Base-by-base conservation (phyloP, 2,113 vertebrate genomes). In the Cacatua alba region DNA sequence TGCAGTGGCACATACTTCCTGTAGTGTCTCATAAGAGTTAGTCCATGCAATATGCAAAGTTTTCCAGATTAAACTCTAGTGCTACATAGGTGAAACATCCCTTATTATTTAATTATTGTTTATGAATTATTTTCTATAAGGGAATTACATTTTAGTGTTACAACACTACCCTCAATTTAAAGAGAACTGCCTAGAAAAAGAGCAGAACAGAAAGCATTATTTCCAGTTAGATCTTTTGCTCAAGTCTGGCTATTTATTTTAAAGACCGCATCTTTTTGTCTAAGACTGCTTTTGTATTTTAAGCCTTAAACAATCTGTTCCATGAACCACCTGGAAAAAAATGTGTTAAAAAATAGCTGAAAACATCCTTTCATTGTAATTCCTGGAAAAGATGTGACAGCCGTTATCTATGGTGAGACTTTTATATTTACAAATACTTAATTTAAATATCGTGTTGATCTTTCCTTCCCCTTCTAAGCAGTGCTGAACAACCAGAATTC, bases 311-410 rank as follows among this genome's bases (percentile, higher is more conserved):
- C 46, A 91, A 92, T 60, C 70, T 78, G 48, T 92, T 88, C 46
- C 48, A 48, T 75, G 31, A 83, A 78, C 55, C 28, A 79, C 62
- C 89, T 91, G 53, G 43, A 88, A 92, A 86, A 86, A 85, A 77
- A 59, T 1, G 9, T 11, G 33, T 48, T 71, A 53, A 92, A 77
- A 88, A 85, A 74, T 6, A 79, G 57, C 1, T 76, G 43, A 90
- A 95, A 96, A 69, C 35, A 77, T 96, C 53, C 33, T 86, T 94
- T 86, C 55, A 85, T 82, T 81, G 39, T 63, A 74, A 91, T 91
- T 93, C 53, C 70, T 92, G 63, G 88, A 82, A 94, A 86, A 96
- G 95, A 85, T 55, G 19, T 69, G 78, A 84, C 35, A 80, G 55
- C 48, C 57, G 74, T 82, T 86, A 90, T 31, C 52, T 65, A 23